phyloP scores from a whole-genome alignment of 2,113 vertebrate genomes.

The Sylvia atricapilla region DNA sequence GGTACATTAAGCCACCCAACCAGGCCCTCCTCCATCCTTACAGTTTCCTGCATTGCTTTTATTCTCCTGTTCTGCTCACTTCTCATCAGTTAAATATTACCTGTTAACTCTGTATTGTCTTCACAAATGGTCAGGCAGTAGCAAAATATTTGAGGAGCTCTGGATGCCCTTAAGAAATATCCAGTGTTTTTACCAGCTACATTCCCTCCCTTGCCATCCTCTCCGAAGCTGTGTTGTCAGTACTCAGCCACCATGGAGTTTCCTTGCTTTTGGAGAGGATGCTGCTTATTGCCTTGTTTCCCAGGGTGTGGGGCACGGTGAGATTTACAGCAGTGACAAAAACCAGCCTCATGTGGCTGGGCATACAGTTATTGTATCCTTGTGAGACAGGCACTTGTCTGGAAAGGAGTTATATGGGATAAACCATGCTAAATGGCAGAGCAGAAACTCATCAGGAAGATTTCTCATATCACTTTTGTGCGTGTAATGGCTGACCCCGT shows the following conservation, averaged over 20 bases:
- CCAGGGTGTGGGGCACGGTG: background rate
- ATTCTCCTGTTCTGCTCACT: conserved; percentile 16
- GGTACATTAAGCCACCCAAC: background rate
- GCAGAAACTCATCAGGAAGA: background rate
- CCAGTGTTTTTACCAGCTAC: background rate
- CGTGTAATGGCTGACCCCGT: background rate
- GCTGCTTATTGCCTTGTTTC: background rate
- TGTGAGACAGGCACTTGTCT: background rate
- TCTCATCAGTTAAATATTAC: conserved; percentile 25
- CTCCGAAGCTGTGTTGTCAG: background rate
- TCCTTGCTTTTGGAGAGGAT: conserved; percentile 16
- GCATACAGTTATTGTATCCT: background rate
- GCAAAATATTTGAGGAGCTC: conserved; percentile 48
- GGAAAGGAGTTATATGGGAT: background rate
- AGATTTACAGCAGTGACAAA: background rate
- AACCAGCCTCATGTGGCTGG: background rate
- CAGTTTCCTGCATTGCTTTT: conserved; percentile 18
- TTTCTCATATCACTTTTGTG: background rate
- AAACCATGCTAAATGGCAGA: background rate
- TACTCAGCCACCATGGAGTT: background rate
- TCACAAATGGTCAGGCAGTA: conserved; percentile 48
- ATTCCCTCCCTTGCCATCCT: background rate
- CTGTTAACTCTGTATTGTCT: conserved; percentile 54
- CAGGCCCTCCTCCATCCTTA: background rate
- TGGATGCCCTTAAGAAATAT: conserved; percentile 51